Evolutionary conservation across 2,888 invertebrate species (phyloP), one percentile per base, ranked within the genome.

Genomic region (Acrocyrtus sp.): DNA sequence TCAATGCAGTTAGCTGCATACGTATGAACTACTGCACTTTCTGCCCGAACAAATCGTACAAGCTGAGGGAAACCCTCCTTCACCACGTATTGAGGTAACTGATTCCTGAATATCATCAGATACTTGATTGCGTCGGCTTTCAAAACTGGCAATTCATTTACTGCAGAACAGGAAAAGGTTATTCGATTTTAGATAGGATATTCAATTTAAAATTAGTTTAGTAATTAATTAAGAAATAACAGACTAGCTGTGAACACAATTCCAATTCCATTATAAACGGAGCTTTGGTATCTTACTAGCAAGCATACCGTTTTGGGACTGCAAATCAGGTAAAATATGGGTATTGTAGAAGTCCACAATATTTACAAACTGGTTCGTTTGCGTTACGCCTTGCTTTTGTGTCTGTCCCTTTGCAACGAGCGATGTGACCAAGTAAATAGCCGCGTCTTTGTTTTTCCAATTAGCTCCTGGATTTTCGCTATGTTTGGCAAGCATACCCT

Each of bases 41-140:
- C 89, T 0, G 93, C 89, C 19, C 86, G 84, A 72, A 98, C 86
- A 84, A 95, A 92, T 15, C 89, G 87, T 39, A 96, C 90, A 81
- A 98, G 84, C 74, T 91, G 88, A 0, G 96, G 95, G 63, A 98
- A 84, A 19, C 92, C 88, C 2, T 88, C 88, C 48, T 91, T 84
- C 43, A 98, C 86, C 12, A 92, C 86, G 77, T 94, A 92, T 54
- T 89, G 88, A 0, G 95, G 93, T 75, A 99, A 87, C 81, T 98
- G 89, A 68, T 93, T 93, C 70, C 99, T 89, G 86, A 99, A 99
- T 5, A 94, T 95, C 91, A 98, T 96, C 10, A 98, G 85, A 83
- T 95, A 99, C 84, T 98, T 98, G 62, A 99, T 90, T 2, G 95
- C 93, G 84, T 98, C 98, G 0, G 98, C 97, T 84, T 97, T 97